Percentiles rank a stretch among this genome's conserved stretches.
Conservation (phyloP, 1,140 invertebrate genomes). For the Branchinecta lynchi region DNA sequence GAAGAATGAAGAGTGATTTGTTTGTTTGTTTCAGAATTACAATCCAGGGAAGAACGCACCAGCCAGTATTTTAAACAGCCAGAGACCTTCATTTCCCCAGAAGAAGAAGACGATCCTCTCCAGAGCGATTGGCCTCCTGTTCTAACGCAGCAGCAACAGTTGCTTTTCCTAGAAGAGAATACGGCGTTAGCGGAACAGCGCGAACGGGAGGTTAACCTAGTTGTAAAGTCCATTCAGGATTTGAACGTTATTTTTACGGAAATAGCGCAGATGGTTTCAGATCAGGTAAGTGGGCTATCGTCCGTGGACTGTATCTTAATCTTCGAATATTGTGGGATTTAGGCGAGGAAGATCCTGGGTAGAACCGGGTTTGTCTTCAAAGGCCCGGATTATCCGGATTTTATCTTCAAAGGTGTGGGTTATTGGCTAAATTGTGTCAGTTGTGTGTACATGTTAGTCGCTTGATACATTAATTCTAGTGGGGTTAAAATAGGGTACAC, state of each 20-base stretch:
- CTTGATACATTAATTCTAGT: too few species aligned
- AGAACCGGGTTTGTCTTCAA: too few species aligned
- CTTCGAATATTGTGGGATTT: too few species aligned
- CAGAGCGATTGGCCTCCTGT: conserved; percentile 21
- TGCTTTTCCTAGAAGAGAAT: conserved; percentile 69
- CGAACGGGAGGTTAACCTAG: conserved; percentile 74
- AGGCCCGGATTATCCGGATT: too few species aligned
- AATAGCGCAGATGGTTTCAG: conserved; percentile 42
- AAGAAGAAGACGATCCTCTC: neutral
- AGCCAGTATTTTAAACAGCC: conserved; percentile 56
- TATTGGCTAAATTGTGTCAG: too few species aligned
- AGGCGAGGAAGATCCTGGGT: too few species aligned
- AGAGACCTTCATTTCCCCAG: neutral
- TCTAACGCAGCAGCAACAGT: conserved; percentile 45
- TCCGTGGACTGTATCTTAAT: too few species aligned
- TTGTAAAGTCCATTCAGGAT: conserved; percentile 81
- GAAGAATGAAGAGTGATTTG: neutral
- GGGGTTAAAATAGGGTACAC: too few species aligned
- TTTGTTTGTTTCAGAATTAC: conserved; percentile 42
- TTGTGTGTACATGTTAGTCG: too few species aligned
- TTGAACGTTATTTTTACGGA: conserved; percentile 76
- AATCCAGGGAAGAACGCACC: conserved; percentile 72
- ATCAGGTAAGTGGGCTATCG: conserved; percentile 48
- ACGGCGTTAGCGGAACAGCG: conserved; percentile 54
- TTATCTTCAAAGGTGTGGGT: too few species aligned